Evolutionary conservation across 2,797 vertebrate species (phyloP).

Genomic region (Coluber constrictor): DNA sequence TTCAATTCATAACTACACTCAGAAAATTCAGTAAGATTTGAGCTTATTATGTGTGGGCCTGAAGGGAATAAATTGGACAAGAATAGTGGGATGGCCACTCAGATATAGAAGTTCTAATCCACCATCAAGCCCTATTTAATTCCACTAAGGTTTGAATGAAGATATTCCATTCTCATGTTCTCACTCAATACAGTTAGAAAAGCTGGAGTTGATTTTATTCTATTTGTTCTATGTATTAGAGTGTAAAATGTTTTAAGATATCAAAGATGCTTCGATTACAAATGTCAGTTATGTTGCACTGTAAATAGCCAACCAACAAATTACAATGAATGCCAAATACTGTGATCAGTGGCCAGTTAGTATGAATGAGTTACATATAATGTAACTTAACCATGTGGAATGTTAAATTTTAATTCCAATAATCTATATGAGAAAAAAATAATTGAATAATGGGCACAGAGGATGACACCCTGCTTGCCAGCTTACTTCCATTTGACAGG

Average conservation of each 20-base stretch:
- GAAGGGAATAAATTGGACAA: neutral
- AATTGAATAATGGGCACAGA: neutral
- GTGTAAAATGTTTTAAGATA: neutral
- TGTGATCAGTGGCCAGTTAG: neutral
- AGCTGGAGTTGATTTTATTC: neutral
- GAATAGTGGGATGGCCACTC: neutral
- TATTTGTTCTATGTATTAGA: neutral
- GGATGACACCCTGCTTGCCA: neutral
- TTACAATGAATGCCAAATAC: neutral
- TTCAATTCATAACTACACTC: neutral
- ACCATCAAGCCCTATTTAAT: neutral
- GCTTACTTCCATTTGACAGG: neutral
- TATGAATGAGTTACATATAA: constrained; percentile 11
- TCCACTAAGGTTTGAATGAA: neutral
- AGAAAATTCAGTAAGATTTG: neutral
- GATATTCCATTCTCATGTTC: neutral
- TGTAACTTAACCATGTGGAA: neutral
- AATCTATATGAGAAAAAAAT: neutral
- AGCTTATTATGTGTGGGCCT: neutral
- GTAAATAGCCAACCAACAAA: neutral
- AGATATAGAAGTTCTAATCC: neutral
- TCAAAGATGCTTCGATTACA: neutral
- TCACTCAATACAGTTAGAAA: neutral
- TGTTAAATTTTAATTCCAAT: neutral
- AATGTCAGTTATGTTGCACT: neutral